Evolutionary conservation across 2,888 invertebrate species (phyloP), one percentile per base, ranked within the genome.

Genomic region (Cephus pulcher): DNA sequence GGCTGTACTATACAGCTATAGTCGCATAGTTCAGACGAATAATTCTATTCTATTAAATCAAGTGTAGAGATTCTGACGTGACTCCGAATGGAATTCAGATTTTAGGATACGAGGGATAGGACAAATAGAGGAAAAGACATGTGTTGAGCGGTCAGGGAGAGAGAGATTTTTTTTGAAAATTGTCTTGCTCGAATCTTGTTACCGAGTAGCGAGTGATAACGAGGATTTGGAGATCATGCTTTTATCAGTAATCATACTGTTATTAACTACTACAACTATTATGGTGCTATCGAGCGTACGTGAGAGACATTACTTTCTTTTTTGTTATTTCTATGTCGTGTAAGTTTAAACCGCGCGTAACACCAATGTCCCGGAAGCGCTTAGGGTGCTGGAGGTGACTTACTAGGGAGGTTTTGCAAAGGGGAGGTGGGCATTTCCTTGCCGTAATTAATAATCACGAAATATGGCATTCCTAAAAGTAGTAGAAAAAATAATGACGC

Each of bases 231-330:
- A 56, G 40, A 9, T 56, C 23, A 23, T 56, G 23, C 40, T 56
- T 56, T 56, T 56, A 23, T 56, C 56, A 56, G 56, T 56, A 56
- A 56, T 23, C 56, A 4, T 23, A 56, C 40, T 40, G 1, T 6
- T 40, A 6, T 40, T 6, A 40, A 40, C 56, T 56, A 9, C 2
- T 56, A 56, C 23, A 56, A 56, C 23, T 56, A 56, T 56, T 56
- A 70, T 82, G 82, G 80, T 80, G 82, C 79, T 81, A 80, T 76
- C 73, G 76, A 75, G 76, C 75, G 73, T 80, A 73, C 70, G 76
- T 37, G 74, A 81, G 40, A 40, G 37, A 74, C 78, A 74, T 35
- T 35, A 12, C 3, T 35, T 35, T 35, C 0, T 77, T 78, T 81
- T 81, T 70, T 37, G 1, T 56, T 56, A 2, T 56, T 78, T 78